Conservation (phyloP, 2,113 vertebrate genomes). For the Cacatua alba region DNA sequence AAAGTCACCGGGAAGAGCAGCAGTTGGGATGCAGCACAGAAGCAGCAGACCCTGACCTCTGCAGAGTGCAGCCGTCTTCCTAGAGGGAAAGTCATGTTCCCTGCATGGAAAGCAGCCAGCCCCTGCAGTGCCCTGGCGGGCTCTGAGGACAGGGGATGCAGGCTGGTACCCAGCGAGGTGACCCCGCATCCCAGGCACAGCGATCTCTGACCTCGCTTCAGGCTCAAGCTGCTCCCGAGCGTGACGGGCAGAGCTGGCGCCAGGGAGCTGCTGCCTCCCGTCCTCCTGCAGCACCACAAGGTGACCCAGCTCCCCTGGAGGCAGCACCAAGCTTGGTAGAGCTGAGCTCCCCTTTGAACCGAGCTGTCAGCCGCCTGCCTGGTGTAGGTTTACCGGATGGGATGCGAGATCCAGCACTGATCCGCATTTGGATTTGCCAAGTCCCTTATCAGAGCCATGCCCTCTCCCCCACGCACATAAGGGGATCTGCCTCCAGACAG, state of each 20-base stretch:
- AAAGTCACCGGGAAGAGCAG: neutral
- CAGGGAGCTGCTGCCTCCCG: fast-evolving
- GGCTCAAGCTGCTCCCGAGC: neutral
- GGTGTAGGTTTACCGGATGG: fast-evolving
- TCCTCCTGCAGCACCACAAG: neutral
- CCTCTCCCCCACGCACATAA: neutral
- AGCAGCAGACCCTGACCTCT: neutral
- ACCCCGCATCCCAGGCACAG: neutral
- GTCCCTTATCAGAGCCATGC: neutral
- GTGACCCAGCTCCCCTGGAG: neutral
- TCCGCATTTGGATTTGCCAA: neutral
- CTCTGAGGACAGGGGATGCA: neutral
- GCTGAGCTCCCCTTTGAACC: neutral
- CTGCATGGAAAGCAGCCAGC: neutral
- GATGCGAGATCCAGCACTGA: neutral
- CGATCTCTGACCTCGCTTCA: neutral
- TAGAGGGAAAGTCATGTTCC: neutral
- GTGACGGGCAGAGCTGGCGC: neutral
- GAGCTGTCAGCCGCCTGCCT: fast-evolving
- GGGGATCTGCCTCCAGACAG: neutral
- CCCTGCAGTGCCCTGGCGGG: neutral
- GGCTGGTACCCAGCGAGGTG: neutral
- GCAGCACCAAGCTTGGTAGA: neutral
- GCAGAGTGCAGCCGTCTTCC: neutral
- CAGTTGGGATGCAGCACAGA: neutral